Evolutionary conservation across 2,888 invertebrate species (phyloP).

Genomic region (Agrypnus murinus): DNA sequence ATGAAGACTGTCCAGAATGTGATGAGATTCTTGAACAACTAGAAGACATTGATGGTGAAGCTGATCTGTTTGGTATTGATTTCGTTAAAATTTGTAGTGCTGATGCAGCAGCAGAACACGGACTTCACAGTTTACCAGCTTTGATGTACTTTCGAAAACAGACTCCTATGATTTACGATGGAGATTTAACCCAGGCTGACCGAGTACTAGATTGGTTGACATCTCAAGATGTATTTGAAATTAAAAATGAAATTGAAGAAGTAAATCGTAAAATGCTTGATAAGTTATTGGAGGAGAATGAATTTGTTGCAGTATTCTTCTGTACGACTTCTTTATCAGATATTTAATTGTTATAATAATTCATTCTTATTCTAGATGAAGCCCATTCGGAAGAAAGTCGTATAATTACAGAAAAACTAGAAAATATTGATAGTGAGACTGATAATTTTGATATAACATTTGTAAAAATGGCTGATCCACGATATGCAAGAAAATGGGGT

Average conservation of each 20-base stretch:
- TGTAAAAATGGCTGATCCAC: conserved; percentile 93
- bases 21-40: conserved; percentile 91
- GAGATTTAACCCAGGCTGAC: conserved; percentile 91
- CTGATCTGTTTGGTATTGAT: conserved; percentile 94
- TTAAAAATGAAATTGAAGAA: conserved; percentile 97
- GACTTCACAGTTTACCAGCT: conserved; percentile 88
- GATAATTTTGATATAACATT: conserved; percentile 95
- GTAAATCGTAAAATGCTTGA: conserved; percentile 98
- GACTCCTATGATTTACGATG: conserved; percentile 90
- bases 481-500: conserved; percentile 95
- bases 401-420: conserved; percentile 88
- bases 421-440: conserved; percentile 96
- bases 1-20: conserved; percentile 93
- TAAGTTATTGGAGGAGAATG: conserved; percentile 94
- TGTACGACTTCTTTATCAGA: conserved; percentile 80
- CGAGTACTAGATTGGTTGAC: conserved; percentile 92
- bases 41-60: conserved; percentile 96
- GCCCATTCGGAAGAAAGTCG: conserved; percentile 86
- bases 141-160: conserved; percentile 89
- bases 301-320: conserved; percentile 95
- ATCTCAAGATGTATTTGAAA: conserved; percentile 95
- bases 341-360: too few species aligned
- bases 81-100: conserved; percentile 93
- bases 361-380: conserved; percentile 80
- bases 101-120: conserved; percentile 87